phyloP scores from a whole-genome alignment of 2,797 vertebrate genomes.

The Tiaroga cobitis region DNA sequence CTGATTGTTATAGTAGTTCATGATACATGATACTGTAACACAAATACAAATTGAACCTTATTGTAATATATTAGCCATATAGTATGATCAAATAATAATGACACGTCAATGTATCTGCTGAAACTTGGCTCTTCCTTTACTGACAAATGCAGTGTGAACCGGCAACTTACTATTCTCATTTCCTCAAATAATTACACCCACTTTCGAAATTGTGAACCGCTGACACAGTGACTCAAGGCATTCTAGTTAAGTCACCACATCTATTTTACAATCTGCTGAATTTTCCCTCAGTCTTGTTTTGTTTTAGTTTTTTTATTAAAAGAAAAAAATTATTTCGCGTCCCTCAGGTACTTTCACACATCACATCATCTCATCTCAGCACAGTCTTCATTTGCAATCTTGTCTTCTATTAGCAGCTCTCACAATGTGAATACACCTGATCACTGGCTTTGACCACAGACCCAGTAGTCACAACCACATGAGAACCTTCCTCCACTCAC shows the following conservation, averaged over 20 bases:
- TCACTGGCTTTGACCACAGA: background rate
- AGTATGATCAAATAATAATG: background rate
- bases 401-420: constrained; percentile 47
- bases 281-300: background rate
- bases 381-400: background rate
- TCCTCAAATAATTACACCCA: background rate
- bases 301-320: background rate
- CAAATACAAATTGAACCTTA: background rate
- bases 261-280: background rate
- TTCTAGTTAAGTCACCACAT: background rate
- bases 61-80: background rate
- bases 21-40: background rate
- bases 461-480: background rate
- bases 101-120: background rate
- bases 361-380: background rate
- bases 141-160: constrained; percentile 7
- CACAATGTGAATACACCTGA: background rate
- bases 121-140: background rate
- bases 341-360: background rate
- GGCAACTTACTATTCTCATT: background rate
- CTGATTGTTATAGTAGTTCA: background rate
- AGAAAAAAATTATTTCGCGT: too few relatives aligned
- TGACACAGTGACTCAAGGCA: background rate
- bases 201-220: background rate
- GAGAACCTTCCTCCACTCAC: background rate